Evolutionary conservation across 2,113 vertebrate species (phyloP).

Genomic region (Spea multiplicata): DNA sequence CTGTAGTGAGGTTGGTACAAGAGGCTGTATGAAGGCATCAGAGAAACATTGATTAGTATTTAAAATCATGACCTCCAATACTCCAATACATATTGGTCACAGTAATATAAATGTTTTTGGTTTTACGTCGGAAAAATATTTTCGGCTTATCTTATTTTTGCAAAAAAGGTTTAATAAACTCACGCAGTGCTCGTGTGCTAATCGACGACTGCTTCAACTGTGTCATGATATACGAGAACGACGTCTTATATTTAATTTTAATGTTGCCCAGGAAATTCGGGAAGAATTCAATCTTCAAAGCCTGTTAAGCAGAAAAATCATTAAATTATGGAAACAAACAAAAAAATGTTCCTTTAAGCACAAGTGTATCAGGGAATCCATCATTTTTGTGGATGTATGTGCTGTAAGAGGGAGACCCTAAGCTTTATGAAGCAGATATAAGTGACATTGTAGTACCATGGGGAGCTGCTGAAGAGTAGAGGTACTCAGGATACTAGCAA

Average conservation of each 20-base stretch:
- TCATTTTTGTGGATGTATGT: no score
- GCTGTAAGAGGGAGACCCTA: background rate
- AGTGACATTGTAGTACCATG: conserved; percentile 16
- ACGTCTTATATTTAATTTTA: conserved; percentile 11
- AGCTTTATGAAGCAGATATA: background rate
- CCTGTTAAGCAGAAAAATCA: conserved; percentile 1
- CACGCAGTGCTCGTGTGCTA: background rate
- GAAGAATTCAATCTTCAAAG: conserved; percentile 22
- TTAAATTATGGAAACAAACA: no score
- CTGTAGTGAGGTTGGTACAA: conserved; percentile 34
- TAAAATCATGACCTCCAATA: no score
- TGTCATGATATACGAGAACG: conserved; percentile 2
- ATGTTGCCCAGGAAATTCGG: conserved; percentile 30
- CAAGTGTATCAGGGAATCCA: no score
- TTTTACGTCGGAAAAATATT: no score
- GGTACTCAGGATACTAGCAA: background rate
- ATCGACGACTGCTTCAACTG: conserved; percentile 19
- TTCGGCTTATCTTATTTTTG: no score
- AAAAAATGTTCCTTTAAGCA: no score
- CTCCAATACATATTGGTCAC: no score
- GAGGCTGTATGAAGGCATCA: background rate
- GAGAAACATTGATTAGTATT: background rate
- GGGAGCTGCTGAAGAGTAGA: conserved; percentile 5
- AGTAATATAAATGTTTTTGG: no score
- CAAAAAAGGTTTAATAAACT: background rate